Percentiles rank a stretch among this genome's conserved stretches.
phyloP scores from a whole-genome alignment of 1,140 invertebrate genomes.

The Daktulosphaira vitifoliae region DNA sequence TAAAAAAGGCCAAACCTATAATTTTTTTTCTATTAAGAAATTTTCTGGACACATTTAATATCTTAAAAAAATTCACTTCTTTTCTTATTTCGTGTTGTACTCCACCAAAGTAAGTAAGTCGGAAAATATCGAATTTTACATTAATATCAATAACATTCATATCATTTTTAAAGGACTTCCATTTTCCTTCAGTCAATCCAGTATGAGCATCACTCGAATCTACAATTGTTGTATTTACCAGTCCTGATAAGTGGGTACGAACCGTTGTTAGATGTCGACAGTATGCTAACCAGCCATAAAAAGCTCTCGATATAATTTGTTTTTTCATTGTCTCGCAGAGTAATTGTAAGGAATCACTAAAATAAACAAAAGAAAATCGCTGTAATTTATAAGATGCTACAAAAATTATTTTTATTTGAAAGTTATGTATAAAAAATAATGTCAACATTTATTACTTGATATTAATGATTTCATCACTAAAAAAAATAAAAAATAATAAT shows the following conservation, averaged over 20 bases:
- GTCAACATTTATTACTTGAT: no score
- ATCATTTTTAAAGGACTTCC: slow-evolving; percentile 54
- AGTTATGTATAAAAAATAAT: no score
- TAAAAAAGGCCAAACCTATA: slow-evolving; percentile 79
- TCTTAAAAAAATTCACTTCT: no score
- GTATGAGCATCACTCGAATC: slow-evolving; percentile 43
- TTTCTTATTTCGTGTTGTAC: slow-evolving; percentile 67
- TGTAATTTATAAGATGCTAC: no score
- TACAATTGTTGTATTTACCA: slow-evolving; percentile 64
- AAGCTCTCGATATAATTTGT: slow-evolving; percentile 89
- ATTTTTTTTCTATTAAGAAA: neutral
- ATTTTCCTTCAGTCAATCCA: slow-evolving; percentile 61
- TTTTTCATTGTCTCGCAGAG: slow-evolving; percentile 90
- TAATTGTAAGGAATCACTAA: slow-evolving; percentile 51
- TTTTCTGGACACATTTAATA: no score
- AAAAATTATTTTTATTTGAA: no score
- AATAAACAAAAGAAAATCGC: no score
- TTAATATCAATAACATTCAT: slow-evolving; percentile 43
- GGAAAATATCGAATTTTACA: slow-evolving; percentile 64
- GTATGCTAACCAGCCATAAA: slow-evolving; percentile 93
- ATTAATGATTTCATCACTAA: no score
- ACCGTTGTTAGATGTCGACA: slow-evolving; percentile 86
- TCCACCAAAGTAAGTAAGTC: slow-evolving; percentile 78
- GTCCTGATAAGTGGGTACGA: slow-evolving; percentile 78
- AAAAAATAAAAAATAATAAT: no score